Evolutionary conservation across 2,113 vertebrate species (phyloP).

Genomic region (Perognathus longimembris): DNA sequence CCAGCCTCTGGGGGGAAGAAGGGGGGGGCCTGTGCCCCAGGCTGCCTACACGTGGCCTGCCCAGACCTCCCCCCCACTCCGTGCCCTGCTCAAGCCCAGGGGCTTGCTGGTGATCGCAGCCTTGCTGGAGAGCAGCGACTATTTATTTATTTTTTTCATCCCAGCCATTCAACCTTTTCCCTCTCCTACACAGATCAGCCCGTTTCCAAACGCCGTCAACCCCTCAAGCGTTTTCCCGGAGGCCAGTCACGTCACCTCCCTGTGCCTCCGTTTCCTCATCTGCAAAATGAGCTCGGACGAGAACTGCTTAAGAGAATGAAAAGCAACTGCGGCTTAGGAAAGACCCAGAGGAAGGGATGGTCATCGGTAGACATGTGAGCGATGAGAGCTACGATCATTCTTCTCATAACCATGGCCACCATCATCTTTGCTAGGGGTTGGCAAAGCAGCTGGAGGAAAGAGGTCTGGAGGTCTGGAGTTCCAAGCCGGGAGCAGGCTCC

Average conservation of each 20-base stretch:
- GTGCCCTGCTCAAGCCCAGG: conserved; percentile 78
- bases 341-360: background rate
- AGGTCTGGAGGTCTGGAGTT: background rate
- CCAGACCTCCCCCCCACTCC: conserved; percentile 75
- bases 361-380: background rate
- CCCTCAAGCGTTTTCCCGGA: background rate
- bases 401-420: too few species aligned
- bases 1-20: conserved; percentile 72
- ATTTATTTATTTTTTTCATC: background rate
- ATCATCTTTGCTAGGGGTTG: background rate
- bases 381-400: background rate
- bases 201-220: background rate
- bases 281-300: conserved; percentile 32
- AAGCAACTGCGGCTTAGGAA: background rate
- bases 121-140: conserved; percentile 71
- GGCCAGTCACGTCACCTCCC: background rate
- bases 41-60: conserved; percentile 83
- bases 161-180: background rate
- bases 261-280: conserved; percentile 7
- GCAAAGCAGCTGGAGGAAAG: background rate
- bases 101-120: conserved; percentile 83
- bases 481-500: background rate
- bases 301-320: background rate
- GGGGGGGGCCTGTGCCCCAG: background rate
- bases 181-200: background rate